Percentiles rank a stretch among this genome's conserved stretches.
These are phyloP conservation scores for Parnassius apollo DNA, from an alignment of 2,888 invertebrate genomes.

Conservation along the genomic window DNA sequence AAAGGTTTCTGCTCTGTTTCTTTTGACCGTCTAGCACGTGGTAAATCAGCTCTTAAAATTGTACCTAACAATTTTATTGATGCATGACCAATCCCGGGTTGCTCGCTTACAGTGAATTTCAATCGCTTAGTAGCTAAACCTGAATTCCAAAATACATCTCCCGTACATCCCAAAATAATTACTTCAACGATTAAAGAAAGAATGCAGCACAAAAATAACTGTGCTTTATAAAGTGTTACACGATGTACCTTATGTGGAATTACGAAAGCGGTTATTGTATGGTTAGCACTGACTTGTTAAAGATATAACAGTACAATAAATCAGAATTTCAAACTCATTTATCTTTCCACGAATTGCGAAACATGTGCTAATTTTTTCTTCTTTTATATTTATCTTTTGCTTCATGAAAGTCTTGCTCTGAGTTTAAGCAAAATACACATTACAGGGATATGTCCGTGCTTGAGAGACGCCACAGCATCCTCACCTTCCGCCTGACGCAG, in stretches of 20 bases:
- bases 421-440: not conserved
- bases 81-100: no score
- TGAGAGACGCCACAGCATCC: no score
- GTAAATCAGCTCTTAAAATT: no score
- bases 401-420: slow-evolving; percentile 6
- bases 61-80: no score
- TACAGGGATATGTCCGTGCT: no score
- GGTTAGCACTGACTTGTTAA: slow-evolving; percentile 17
- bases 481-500: no score
- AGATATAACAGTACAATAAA: slow-evolving; percentile 24
- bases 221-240: slow-evolving; percentile 20
- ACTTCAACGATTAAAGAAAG: not conserved
- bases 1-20: no score
- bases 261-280: slow-evolving; percentile 15
- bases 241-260: slow-evolving; percentile 11
- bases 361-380: slow-evolving; percentile 11
- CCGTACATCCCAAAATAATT: slow-evolving; percentile 14
- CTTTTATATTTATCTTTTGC: slow-evolving; percentile 10
- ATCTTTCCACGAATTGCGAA: slow-evolving; percentile 15
- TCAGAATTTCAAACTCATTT: slow-evolving; percentile 22
- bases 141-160: not conserved
- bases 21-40: no score
- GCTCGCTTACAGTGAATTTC: no score
- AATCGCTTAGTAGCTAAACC: no score
- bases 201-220: slow-evolving; percentile 12